Evolutionary conservation across 30 jellyfish, hydroid and myxozoan species (phyloP).

Genomic region (Aurelia aurita complex sp. Pacific): DNA sequence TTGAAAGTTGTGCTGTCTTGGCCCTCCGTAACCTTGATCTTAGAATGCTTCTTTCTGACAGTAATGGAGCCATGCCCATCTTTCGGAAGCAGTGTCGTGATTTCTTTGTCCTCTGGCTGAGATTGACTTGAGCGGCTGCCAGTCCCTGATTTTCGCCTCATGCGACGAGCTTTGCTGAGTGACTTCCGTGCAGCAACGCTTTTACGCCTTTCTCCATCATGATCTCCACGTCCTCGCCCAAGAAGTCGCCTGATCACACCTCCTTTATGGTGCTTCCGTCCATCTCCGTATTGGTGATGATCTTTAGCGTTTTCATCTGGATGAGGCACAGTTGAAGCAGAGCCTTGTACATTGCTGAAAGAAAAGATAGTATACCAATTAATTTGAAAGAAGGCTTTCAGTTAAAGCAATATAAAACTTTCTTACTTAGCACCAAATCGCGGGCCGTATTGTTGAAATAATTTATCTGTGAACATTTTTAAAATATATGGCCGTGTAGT

Average conservation of each 20-base stretch:
- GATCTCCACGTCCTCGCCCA: constrained; percentile 71
- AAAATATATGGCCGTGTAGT: too few relatives aligned
- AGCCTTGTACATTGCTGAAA: too few relatives aligned
- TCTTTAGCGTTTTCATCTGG: neutral
- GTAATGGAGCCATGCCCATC: constrained; percentile 6
- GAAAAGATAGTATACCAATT: too few relatives aligned
- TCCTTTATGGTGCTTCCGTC: constrained; percentile 15
- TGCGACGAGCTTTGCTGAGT: constrained; percentile 61
- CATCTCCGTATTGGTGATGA: neutral
- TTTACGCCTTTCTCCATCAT: constrained; percentile 53
- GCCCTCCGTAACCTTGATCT: neutral
- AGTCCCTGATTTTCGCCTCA: constrained; percentile 62
- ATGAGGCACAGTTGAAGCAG: too few relatives aligned
- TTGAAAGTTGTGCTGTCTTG: constrained; percentile 11
- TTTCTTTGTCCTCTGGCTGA: constrained; percentile 31
- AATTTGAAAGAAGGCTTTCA: too few relatives aligned
- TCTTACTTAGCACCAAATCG: too few relatives aligned
- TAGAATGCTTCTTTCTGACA: constrained; percentile 7
- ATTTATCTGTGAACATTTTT: too few relatives aligned
- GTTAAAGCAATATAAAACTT: too few relatives aligned
- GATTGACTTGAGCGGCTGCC: constrained; percentile 45
- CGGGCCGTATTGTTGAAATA: too few relatives aligned
- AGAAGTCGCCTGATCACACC: constrained; percentile 45
- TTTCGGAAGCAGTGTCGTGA: neutral
- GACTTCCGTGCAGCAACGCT: constrained; percentile 72